Evolutionary conservation across 2,797 vertebrate genomes (phyloP).

Genomic region (Malurus leucopterus): DNA sequence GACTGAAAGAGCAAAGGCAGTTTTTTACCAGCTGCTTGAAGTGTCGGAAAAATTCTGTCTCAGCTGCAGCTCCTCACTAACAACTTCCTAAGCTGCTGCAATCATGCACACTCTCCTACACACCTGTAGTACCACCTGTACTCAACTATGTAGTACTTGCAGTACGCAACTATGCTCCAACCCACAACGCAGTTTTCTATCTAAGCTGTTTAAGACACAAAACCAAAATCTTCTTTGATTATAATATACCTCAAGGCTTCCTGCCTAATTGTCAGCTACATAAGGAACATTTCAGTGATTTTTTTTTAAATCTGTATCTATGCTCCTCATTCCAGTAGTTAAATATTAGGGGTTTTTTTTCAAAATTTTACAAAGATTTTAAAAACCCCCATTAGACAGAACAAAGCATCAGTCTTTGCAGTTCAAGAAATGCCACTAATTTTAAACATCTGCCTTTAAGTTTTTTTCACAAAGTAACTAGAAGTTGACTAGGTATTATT

Average conservation of each 20-base stretch:
- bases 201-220: not conserved
- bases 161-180: not conserved
- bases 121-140: rapidly evolving
- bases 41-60: not conserved
- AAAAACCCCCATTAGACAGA: rapidly evolving
- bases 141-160: not conserved
- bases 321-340: not conserved
- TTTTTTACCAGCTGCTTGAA: not conserved
- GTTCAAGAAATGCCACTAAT: not conserved
- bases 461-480: not conserved
- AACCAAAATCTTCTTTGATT: not conserved
- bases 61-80: not conserved
- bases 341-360: rapidly evolving
- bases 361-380: not conserved
- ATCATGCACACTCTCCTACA: too few relatives aligned
- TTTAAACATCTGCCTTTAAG: not conserved
- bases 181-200: not conserved
- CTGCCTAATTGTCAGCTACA: not conserved
- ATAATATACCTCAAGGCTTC: not conserved
- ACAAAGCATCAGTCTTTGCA: not conserved
- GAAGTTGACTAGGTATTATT: not conserved
- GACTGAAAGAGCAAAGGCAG: not conserved
- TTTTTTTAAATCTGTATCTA: not conserved
- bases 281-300: not conserved
- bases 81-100: not conserved